Evolutionary conservation across 2,888 invertebrate genomes (phyloP), one percentile per base, ranked within the genome.

Genomic region (Timandra comae): DNA sequence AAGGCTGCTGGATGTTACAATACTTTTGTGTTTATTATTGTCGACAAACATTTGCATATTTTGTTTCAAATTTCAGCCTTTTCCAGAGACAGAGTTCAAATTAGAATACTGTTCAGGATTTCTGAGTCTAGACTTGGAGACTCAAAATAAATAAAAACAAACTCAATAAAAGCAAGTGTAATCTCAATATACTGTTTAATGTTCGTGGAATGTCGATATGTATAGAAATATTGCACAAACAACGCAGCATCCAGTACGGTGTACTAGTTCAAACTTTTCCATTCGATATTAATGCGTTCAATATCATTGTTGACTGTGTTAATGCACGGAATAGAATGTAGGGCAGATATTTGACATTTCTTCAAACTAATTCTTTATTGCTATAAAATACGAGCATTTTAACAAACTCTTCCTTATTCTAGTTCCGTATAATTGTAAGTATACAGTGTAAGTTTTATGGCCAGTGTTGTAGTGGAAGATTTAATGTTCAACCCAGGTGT

Each of bases 401-500:
- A 16, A 16, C 4, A 5, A 5, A 16, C 16, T 3, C 16, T 16
- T 16, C 3, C 16, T 6, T 16, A 16, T 16, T 16, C 16, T 6
- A 16, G 16, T 16, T 16, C 16, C 16, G 16, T 16, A 16, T 16
- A 16, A 16, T 16, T 16, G 16, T 16, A 16, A 16, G 16, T 16
- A 16, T 16, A 16, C 28, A 24, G 35, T 36, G 29, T 19, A 29
- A 13, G 28, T 19, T 31, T 16, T 33, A 30, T 22, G 22, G 10
- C 20, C 25, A 25, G 24, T 24, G 23, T 35, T 24, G 26, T 40
- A 28, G 28, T 33, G 30, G 35, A 40, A 36, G 40, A 40, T 36
- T 33, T 40, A 40, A 40, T 40, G 40, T 33, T 28, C 26, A 22
- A 28, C 35, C 30, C 40, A 41, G 40, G 40, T 41, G 40, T 30